Conservation (phyloP, 2,888 invertebrate species). For the Cyaniris semiargus region DNA sequence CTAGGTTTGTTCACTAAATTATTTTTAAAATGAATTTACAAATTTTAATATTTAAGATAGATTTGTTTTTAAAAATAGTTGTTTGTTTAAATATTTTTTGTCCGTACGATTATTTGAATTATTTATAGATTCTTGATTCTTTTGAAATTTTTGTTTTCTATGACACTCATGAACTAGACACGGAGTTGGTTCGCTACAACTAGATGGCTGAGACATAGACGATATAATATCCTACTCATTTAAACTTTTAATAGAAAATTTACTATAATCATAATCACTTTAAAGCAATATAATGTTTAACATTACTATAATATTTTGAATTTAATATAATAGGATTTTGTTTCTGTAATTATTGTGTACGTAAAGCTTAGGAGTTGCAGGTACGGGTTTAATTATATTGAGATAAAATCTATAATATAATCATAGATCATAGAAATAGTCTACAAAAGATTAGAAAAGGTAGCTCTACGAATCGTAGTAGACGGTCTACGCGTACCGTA, state of each 20-base stretch:
- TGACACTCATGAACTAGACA: neutral
- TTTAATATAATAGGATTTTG: neutral
- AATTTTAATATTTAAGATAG: too few relatives aligned
- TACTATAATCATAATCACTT: neutral
- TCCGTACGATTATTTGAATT: too few relatives aligned
- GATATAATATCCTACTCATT: neutral
- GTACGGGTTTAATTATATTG: neutral
- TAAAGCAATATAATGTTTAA: neutral
- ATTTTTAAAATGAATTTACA: neutral
- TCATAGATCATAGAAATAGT: neutral
- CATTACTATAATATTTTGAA: neutral
- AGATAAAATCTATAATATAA: neutral
- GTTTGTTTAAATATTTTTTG: too few relatives aligned
- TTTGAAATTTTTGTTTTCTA: neutral
- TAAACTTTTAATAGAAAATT: neutral
- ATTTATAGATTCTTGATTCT: neutral
- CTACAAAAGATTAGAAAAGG: neutral
- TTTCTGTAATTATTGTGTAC: neutral
- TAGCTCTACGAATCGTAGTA: neutral
- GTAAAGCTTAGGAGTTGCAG: neutral
- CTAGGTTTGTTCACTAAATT: too few relatives aligned
- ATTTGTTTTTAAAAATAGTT: too few relatives aligned
- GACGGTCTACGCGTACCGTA: too few relatives aligned
- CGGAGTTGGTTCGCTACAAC: neutral
- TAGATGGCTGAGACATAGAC: neutral